Percentiles rank a stretch among this genome's conserved stretches.
Evolutionary conservation across 2,797 vertebrate genomes (phyloP).

Genomic region (Tapirus indicus): DNA sequence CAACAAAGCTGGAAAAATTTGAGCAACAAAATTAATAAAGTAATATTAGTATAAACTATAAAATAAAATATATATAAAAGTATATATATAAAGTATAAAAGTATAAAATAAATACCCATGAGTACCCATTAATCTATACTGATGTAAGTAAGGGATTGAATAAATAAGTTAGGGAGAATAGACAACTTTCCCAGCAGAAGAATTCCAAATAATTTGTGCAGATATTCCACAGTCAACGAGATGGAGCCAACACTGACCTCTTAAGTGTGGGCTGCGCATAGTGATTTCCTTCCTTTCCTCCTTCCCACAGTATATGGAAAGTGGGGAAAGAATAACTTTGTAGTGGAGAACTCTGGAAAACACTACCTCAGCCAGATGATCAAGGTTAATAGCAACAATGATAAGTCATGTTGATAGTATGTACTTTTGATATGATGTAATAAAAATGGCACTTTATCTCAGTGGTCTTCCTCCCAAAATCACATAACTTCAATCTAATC

Average conservation of each 20-base stretch:
- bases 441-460: too few species aligned
- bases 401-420: too few species aligned
- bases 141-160: neutral
- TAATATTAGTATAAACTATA: neutral
- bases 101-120: neutral
- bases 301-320: neutral
- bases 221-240: neutral
- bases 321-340: neutral
- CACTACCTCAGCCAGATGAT: too few species aligned
- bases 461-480: too few species aligned
- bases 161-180: neutral
- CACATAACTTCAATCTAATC: too few species aligned
- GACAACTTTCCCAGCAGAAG: neutral
- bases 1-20: neutral
- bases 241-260: neutral
- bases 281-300: neutral
- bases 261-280: neutral
- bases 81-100: neutral
- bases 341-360: neutral
- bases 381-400: too few species aligned
- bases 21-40: constrained; percentile 12
- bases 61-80: neutral
- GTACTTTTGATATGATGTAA: too few species aligned
- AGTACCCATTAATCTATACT: neutral
- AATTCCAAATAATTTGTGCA: neutral